These are phyloP conservation scores for Tetragonula clypearis DNA, from an alignment of 1,140 invertebrate species.

Conservation along the genomic window DNA sequence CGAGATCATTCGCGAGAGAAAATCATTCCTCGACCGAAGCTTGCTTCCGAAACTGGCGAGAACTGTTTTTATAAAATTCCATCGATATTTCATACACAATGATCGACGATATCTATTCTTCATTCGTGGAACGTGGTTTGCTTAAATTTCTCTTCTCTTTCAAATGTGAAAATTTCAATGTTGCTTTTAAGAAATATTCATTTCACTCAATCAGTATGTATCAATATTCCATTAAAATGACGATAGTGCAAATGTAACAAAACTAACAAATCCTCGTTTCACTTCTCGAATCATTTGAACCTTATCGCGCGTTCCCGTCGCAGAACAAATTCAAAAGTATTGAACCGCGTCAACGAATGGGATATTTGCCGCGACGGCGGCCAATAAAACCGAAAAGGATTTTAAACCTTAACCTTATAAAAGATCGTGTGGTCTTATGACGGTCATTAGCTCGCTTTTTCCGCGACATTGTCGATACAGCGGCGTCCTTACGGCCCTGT, in stretches of 20 bases:
- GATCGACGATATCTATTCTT: not conserved
- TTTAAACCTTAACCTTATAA: slow-evolving; percentile 25
- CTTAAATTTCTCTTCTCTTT: too few species aligned
- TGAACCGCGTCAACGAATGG: not conserved
- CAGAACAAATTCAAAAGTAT: not conserved
- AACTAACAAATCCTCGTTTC: not conserved
- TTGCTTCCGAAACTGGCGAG: not conserved
- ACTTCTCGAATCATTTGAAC: not conserved
- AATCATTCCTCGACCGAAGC: not conserved
- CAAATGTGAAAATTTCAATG: too few species aligned
- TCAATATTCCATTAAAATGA: too few species aligned
- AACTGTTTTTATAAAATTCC: not conserved
- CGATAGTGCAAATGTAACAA: too few species aligned
- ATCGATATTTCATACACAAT: not conserved
- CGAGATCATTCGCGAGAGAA: not conserved
- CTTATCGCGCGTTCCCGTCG: not conserved
- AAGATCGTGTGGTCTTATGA: slow-evolving; percentile 40
- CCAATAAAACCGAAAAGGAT: slow-evolving; percentile 40
- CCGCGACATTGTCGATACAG: slow-evolving; percentile 7
- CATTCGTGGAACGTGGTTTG: too few species aligned
- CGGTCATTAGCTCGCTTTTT: slow-evolving; percentile 58
- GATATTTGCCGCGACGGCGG: not conserved
- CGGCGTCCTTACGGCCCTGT: slow-evolving; percentile 45
- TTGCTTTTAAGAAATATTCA: too few species aligned
- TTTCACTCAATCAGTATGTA: too few species aligned